Base-by-base conservation (phyloP, 1,140 invertebrate species). In the Chironomus tepperi region DNA sequence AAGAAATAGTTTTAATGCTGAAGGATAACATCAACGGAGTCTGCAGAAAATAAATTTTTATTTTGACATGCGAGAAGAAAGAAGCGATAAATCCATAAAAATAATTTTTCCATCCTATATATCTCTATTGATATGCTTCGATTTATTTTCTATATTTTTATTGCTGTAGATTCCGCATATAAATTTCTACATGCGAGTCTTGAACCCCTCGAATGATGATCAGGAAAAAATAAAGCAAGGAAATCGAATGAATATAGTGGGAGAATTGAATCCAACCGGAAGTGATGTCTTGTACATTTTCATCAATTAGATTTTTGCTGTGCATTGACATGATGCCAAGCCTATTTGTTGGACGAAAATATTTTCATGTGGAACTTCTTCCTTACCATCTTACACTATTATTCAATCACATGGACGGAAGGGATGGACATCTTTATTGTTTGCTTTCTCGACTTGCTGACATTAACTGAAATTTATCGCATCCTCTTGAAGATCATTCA, bases 1-100 rank as follows among this genome's bases (percentile, higher is more conserved):
- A 47, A 47, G 43, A 15, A 3, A 3, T 9, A 3, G 2, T 15
- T 47, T 47, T 47, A 47, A 15, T 47, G 43, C 15, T 47, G 9
- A 34, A 34, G 24, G 24, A 34, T 34, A 47, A 47, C 15, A 47
- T 47, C 43, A 15, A 9, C 15, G 15, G 15, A 47, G 43, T 47
- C 43, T 47, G 43, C 43, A 47, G 43, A 47, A 47, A 47, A 47
- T 47, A 47, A 47, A 47, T 47, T 47, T 47, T 47, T 47, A 47
- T 47, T 47, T 47, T 47, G 43, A 47, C 43, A 47, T 15, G 15
- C 43, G 43, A 34, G 24, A 34, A 34, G 24, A 34, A 34, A 34
- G 24, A 34, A 34, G 5, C 24, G 24, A 34, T 34, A 34, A 34
- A 34, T 15, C 15, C 7, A 47, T 47, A 15, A 47, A 6, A 47